A percentile compares a stretch with the other conserved stretches of the same genome.
Conservation (phyloP, 2,888 invertebrate species). For the Parelbella ahira region DNA sequence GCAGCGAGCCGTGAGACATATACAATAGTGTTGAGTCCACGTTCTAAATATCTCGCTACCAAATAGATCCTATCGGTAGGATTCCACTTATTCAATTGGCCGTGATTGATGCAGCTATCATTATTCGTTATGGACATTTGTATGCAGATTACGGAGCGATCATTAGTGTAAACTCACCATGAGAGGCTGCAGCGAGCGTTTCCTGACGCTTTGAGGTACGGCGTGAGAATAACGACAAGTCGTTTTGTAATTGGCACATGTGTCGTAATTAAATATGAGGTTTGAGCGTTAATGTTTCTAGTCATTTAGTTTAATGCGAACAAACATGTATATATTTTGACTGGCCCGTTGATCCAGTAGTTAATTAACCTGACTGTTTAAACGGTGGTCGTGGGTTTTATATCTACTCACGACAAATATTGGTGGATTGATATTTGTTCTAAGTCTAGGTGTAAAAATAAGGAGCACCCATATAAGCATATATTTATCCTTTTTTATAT, state of each 20-base stretch:
- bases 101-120: conserved; percentile 24
- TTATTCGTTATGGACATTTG: conserved; percentile 24
- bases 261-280: neutral
- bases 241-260: conserved; percentile 14
- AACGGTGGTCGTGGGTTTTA: too few species aligned
- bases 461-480: too few species aligned
- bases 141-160: conserved; percentile 20
- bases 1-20: conserved; percentile 21
- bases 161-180: conserved; percentile 21
- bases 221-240: conserved; percentile 21
- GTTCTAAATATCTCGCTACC: conserved; percentile 23
- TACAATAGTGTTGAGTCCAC: conserved; percentile 21
- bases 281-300: neutral
- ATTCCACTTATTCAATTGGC: conserved; percentile 26
- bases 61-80: conserved; percentile 23
- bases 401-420: too few species aligned
- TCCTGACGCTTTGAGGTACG: conserved; percentile 13
- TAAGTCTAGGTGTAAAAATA: too few species aligned
- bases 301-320: too few species aligned
- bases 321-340: too few species aligned
- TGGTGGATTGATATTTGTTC: too few species aligned
- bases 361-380: too few species aligned
- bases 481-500: too few species aligned
- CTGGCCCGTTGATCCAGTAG: too few species aligned
- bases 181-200: conserved; percentile 9